These are phyloP conservation scores for Pelodytes ibericus DNA, from an alignment of 2,797 vertebrate genomes.

Conservation along the genomic window DNA sequence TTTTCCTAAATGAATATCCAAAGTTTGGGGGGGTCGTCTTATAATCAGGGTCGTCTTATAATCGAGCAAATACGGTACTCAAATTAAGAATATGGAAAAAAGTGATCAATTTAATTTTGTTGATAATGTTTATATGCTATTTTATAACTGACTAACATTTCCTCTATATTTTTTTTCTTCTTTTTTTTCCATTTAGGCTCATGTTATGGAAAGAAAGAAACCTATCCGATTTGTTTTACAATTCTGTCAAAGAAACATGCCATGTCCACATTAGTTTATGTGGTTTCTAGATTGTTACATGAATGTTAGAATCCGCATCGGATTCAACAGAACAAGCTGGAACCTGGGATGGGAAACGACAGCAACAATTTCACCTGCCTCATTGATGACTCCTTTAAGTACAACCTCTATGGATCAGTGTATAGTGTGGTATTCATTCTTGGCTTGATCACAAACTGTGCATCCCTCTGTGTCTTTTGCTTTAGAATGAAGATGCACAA, in stretches of 20 bases:
- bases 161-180: neutral
- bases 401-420: slow-evolving; percentile 92
- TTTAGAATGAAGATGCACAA: slow-evolving; percentile 93
- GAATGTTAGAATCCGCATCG: slow-evolving; percentile 69
- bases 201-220: slow-evolving; percentile 17
- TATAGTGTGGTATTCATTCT: slow-evolving; percentile 95
- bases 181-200: slow-evolving; percentile 55
- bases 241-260: slow-evolving; percentile 44
- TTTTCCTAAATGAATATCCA: too few species aligned
- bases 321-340: slow-evolving; percentile 62
- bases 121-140: too few species aligned
- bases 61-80: too few species aligned
- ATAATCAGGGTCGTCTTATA: too few species aligned
- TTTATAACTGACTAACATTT: too few species aligned
- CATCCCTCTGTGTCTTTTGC: slow-evolving; percentile 94
- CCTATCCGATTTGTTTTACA: neutral
- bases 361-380: slow-evolving; percentile 88
- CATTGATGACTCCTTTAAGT: slow-evolving; percentile 97
- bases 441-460: slow-evolving; percentile 94
- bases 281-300: slow-evolving; percentile 61
- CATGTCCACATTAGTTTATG: slow-evolving; percentile 36
- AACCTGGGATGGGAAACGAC: slow-evolving; percentile 79
- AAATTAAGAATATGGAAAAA: too few species aligned
- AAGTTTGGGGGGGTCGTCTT: too few species aligned
- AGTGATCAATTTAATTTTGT: too few species aligned